phyloP scores from a whole-genome alignment of 2,888 invertebrate species.

The Pardosa pseudoannulata region DNA sequence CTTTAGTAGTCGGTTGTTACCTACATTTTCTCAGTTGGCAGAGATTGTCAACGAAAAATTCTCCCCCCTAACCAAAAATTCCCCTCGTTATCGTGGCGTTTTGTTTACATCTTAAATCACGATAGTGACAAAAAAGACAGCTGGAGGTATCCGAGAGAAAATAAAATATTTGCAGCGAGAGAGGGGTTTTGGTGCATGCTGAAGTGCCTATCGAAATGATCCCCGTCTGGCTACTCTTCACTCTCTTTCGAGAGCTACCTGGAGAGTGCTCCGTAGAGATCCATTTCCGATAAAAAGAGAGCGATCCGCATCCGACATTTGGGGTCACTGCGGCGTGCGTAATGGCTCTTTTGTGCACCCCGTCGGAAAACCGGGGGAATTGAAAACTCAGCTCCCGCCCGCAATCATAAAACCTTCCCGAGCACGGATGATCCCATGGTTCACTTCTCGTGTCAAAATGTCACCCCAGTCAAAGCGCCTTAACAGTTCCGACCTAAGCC shows the following conservation, averaged over 20 bases:
- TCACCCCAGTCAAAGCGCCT: conserved; percentile 70
- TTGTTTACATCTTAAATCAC: no score
- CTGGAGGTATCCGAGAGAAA: no score
- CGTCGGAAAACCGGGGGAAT: background rate
- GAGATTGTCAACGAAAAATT: no score
- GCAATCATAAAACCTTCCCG: conserved; percentile 37
- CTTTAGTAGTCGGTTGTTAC: no score
- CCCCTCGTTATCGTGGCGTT: no score
- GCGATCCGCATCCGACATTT: conserved; percentile 53
- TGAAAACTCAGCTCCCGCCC: conserved; percentile 21
- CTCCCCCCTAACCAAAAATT: no score
- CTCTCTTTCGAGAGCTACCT: background rate
- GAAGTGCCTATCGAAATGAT: no score
- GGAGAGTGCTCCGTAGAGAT: background rate
- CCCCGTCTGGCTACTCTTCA: no score
- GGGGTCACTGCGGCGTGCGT: conserved; percentile 64
- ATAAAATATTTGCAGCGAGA: no score
- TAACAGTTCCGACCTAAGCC: conserved; percentile 60
- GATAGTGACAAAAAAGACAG: no score
- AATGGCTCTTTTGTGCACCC: conserved; percentile 59
- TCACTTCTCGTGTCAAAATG: conserved; percentile 72
- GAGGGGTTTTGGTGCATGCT: no score
- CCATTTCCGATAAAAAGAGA: conserved; percentile 51
- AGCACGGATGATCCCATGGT: conserved; percentile 60
- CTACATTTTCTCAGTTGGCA: no score